These are phyloP conservation scores for Catostylus mosaicus DNA, from an alignment of 30 jellyfish, hydroid and myxozoan species.

Conservation along the genomic window DNA sequence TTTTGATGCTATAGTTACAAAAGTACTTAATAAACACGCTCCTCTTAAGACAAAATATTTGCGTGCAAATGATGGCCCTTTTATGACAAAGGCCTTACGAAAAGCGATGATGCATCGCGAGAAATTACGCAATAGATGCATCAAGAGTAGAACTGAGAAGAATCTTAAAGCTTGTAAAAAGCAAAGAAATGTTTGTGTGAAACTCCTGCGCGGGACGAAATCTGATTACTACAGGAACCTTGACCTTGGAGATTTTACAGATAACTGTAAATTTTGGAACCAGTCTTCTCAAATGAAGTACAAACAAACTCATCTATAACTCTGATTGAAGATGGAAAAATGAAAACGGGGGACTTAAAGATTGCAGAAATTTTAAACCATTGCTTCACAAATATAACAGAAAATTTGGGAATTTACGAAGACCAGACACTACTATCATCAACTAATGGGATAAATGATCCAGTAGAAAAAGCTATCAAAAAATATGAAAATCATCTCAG, in stretches of 20 bases:
- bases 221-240: conserved; percentile 28
- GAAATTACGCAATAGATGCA: neutral
- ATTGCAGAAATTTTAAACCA: conserved; percentile 40
- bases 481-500: conserved; percentile 18
- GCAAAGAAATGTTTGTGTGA: conserved; percentile 18
- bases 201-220: conserved; percentile 45
- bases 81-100: conserved; percentile 18
- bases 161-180: conserved; percentile 16
- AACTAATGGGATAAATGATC: neutral
- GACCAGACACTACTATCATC: neutral
- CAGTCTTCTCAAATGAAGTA: conserved; percentile 10
- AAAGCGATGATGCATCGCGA: conserved; percentile 33
- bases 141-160: conserved; percentile 17
- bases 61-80: neutral
- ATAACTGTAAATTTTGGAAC: conserved; percentile 11
- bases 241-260: conserved; percentile 19
- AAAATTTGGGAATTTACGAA: conserved; percentile 3
- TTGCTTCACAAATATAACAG: conserved; percentile 38
- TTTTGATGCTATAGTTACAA: conserved; percentile 17
- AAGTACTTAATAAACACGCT: conserved; percentile 4
- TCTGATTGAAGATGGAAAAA: conserved; percentile 38
- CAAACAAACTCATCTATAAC: conserved; percentile 12
- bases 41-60: conserved; percentile 5
- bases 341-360: conserved; percentile 28
- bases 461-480: conserved; percentile 33